These are phyloP conservation scores for Phalacrocorax brasilianus DNA, from an alignment of 2,113 vertebrate species.

Conservation along the genomic window DNA sequence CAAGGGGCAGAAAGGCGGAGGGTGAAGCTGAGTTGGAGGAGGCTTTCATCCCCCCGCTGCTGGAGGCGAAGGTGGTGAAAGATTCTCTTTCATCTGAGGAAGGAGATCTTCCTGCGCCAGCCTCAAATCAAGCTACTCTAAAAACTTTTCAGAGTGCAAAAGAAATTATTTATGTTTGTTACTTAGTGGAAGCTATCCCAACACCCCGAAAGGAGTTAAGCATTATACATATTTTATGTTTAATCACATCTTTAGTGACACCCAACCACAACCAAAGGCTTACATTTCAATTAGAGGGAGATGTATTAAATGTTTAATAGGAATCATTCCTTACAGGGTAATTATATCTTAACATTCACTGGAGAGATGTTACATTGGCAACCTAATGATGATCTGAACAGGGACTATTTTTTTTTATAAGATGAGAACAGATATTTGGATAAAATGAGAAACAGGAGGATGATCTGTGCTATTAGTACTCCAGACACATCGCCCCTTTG, in stretches of 20 bases:
- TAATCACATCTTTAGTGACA: constrained; percentile 64
- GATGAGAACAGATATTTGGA: too few species aligned
- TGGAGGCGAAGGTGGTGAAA: neutral
- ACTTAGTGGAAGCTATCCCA: constrained; percentile 7
- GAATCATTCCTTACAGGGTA: constrained; percentile 45
- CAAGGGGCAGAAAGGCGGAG: neutral
- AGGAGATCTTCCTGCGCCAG: neutral
- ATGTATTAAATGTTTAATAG: constrained; percentile 61
- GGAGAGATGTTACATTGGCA: neutral
- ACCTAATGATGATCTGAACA: neutral
- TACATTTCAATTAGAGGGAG: constrained; percentile 66
- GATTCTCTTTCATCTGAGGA: neutral
- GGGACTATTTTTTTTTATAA: neutral
- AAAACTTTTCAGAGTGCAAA: neutral
- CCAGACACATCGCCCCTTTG: fast-evolving
- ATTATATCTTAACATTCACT: constrained; percentile 40
- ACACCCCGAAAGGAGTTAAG: constrained; percentile 44
- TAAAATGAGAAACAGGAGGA: neutral
- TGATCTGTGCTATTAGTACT: fast-evolving
- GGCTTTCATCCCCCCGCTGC: neutral
- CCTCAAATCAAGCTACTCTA: neutral
- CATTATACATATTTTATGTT: constrained; percentile 68
- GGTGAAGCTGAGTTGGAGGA: neutral
- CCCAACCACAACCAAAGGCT: constrained; percentile 51
- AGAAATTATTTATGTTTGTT: constrained; percentile 41